Conservation (phyloP, 2,797 vertebrate species). For the Tolypeutes matacus region DNA sequence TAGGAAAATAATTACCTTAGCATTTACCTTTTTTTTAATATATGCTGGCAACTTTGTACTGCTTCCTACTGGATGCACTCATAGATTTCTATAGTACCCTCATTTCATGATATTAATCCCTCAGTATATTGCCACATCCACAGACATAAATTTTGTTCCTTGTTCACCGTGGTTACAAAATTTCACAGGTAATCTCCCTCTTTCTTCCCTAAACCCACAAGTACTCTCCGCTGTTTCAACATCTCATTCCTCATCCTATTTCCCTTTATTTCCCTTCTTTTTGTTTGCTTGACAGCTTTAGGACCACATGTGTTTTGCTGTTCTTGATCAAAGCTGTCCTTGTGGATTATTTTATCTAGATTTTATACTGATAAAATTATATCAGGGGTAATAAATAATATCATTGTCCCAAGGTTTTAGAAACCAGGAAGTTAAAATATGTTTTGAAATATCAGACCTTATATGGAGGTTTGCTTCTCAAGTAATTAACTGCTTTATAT, state of each 20-base stretch:
- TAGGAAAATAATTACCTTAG: background rate
- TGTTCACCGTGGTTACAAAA: background rate
- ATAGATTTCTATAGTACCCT: background rate
- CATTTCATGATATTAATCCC: background rate
- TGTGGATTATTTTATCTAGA: background rate
- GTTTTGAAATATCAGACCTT: background rate
- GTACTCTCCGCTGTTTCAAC: background rate
- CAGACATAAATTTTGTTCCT: background rate
- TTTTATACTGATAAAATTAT: background rate
- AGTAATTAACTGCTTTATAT: background rate
- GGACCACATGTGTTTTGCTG: background rate
- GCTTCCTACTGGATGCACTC: background rate
- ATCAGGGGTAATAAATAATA: background rate
- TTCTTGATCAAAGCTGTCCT: background rate
- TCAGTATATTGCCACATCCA: accelerated
- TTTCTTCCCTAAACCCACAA: background rate
- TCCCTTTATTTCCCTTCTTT: background rate
- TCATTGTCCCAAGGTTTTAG: background rate
- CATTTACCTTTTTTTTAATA: background rate
- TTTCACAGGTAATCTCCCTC: background rate
- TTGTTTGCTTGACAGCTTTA: slow-evolving; percentile 26
- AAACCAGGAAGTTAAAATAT: background rate
- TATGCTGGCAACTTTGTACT: background rate
- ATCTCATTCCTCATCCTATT: background rate
- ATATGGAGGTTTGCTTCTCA: background rate